Conservation (phyloP, 2,797 vertebrate genomes). For the Malacoraja senta region DNA sequence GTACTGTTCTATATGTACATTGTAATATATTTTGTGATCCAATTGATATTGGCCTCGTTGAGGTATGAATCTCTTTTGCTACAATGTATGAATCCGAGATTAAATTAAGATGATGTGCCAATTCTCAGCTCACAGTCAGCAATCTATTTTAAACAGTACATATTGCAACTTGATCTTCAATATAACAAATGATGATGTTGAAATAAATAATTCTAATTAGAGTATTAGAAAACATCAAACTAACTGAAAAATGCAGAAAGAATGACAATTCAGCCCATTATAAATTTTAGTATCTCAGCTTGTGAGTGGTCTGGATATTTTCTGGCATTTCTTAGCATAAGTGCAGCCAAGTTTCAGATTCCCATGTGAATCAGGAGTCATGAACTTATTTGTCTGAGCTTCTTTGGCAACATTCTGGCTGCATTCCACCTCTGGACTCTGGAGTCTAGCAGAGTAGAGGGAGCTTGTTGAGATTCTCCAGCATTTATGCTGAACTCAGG, state of each 20-base stretch:
- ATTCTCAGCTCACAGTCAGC: neutral
- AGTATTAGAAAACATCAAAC: neutral
- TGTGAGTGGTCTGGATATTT: too few species aligned
- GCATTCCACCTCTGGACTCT: too few species aligned
- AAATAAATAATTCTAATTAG: neutral
- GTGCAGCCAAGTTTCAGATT: too few species aligned
- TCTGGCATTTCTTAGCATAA: too few species aligned
- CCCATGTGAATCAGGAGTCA: too few species aligned
- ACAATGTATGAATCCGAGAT: neutral
- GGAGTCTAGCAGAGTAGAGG: too few species aligned
- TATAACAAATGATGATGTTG: neutral
- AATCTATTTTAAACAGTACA: neutral
- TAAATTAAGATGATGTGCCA: neutral
- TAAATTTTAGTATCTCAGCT: neutral
- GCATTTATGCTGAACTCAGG: too few species aligned
- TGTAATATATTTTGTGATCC: neutral
- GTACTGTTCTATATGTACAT: too few species aligned
- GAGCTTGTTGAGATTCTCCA: too few species aligned
- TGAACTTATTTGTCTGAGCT: too few species aligned
- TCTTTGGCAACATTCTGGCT: too few species aligned
- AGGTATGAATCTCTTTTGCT: neutral
- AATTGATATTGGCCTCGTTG: neutral
- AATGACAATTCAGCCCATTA: neutral
- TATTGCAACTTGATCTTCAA: neutral
- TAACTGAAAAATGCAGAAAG: neutral